Base-by-base conservation (phyloP, 35 echinoderm and acorn worm genomes). In the Lytechinus pictus region DNA sequence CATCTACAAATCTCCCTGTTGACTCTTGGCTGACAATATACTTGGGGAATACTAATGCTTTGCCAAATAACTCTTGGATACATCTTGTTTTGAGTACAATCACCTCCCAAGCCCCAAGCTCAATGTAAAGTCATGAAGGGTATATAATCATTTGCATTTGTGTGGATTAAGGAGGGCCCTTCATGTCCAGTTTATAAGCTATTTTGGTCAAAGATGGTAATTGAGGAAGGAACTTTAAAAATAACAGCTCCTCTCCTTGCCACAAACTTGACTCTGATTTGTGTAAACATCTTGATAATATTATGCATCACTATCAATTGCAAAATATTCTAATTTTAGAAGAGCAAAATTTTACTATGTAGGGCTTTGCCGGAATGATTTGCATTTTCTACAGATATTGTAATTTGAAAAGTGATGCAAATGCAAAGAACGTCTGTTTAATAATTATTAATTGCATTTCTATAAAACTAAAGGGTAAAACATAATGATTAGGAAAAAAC, bases 141-240 rank as follows among this genome's bases (percentile, higher is more conserved):
- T 79, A 79, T 79, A 79, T 79, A 79, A 24, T 79, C n/a, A 24
- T 79, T 24, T 79, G 16, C 21, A 79, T 79, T 79, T 79, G 66
- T 24, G 16, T n/a, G 21, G 66, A 79, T 16, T 79, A 24, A 79
- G 21, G 66, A 79, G 66, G 66, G 21, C 66, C 66, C 66, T 27
- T n/a, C 66, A 79, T 79, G 66, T 79, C 66, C 66, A 79, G 66
- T n/a, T 79, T 5, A 16, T 7, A 79, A 79, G 66, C n/a, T 79
- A 79, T 79, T 79, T 79, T 79, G 66, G 66, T 79, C 66, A 79
- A 58, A n/a, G 66, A 79, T 79, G 16, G n/a, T 79, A 79, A 79
- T 79, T 79, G 66, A 79, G 66, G 12, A 79, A n/a, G 21, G 19
- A 24, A 24, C 66, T 79, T 79, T 14, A 19, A 79, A 79, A 79